Percentiles rank a stretch among this genome's conserved stretches.
Evolutionary conservation across 2,113 vertebrate species (phyloP).

Genomic region (Vidua chalybeata): DNA sequence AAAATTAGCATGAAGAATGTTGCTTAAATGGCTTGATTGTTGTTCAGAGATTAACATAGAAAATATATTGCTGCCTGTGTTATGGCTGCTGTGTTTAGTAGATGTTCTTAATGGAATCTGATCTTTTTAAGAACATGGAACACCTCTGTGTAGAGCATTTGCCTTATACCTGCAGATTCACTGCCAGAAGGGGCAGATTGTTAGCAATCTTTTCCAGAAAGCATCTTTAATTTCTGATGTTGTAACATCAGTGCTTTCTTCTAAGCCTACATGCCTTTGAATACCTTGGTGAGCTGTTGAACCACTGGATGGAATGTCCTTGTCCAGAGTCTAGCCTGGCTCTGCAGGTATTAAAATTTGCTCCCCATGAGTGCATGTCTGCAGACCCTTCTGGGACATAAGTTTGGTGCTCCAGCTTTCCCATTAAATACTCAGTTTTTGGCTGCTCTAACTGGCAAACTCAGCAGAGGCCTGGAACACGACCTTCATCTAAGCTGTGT

Average conservation of each 20-base stretch:
- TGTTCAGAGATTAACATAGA: neutral
- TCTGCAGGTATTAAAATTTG: neutral
- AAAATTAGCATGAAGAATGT: conserved; percentile 20
- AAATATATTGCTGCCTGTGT: neutral
- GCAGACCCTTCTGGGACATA: neutral
- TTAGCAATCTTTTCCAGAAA: neutral
- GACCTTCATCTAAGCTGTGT: conserved; percentile 12
- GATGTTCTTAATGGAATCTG: neutral
- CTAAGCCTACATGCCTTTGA: neutral
- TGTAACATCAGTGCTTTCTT: neutral
- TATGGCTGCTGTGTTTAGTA: neutral
- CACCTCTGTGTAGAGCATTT: neutral
- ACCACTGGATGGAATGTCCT: neutral
- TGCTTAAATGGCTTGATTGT: neutral
- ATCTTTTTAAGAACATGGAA: neutral
- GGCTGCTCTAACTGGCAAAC: neutral
- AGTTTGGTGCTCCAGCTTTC: neutral
- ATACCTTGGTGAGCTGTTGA: neutral
- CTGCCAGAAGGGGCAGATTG: neutral
- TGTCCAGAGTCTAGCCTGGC: neutral
- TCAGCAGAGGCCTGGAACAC: neutral
- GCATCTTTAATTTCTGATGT: neutral
- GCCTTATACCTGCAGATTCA: neutral
- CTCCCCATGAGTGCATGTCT: neutral
- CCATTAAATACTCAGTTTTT: neutral